Evolutionary conservation across 2,888 invertebrate species (phyloP).

Genomic region (Diplolepis rosae): DNA sequence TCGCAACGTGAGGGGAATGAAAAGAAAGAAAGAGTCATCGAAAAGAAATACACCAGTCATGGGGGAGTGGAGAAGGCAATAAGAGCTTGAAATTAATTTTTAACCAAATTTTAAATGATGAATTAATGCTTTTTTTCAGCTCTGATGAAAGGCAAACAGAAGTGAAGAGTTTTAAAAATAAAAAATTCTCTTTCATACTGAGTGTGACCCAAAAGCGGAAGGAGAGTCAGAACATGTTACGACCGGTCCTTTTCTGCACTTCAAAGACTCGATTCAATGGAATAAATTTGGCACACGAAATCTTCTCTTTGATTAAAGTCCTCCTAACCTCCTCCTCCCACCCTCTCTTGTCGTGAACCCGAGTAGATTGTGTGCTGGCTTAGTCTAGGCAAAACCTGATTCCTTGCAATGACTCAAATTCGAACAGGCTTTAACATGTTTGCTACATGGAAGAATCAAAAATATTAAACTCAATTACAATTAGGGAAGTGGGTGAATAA

Average conservation of each 20-base stretch:
- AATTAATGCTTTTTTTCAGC: no score
- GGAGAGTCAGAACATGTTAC: background rate
- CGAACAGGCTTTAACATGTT: background rate
- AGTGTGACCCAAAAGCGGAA: background rate
- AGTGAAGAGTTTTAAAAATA: background rate
- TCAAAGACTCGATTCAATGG: background rate
- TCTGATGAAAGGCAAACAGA: background rate
- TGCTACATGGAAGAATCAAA: background rate
- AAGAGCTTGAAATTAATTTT: background rate
- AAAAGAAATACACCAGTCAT: background rate
- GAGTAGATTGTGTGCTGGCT: background rate
- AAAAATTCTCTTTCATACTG: background rate
- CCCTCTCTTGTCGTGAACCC: background rate
- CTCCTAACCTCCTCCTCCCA: background rate
- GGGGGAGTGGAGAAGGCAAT: background rate
- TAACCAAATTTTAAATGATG: background rate
- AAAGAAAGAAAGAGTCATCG: background rate
- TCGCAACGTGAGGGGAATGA: background rate
- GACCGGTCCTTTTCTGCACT: background rate
- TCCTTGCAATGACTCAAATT: background rate
- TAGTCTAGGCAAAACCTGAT: slow-evolving; percentile 2
- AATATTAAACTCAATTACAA: no score
- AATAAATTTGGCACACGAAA: slow-evolving; percentile 3
- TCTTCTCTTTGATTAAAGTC: background rate
- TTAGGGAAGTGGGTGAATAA: no score